These are phyloP conservation scores for Ligdia adustata DNA, from an alignment of 2,888 invertebrate genomes.

Conservation along the genomic window DNA sequence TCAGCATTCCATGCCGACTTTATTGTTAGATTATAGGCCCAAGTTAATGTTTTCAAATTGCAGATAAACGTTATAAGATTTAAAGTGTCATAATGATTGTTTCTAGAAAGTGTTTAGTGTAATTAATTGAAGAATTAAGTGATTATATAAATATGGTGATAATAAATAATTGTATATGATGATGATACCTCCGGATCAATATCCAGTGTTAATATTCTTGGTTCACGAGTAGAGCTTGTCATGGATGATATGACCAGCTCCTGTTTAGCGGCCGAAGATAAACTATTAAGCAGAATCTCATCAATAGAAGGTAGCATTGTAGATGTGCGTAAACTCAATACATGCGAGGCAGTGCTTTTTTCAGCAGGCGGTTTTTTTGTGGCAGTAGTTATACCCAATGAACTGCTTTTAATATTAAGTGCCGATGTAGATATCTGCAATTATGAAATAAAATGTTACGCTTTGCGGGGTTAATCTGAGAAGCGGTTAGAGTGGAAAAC, in stretches of 20 bases:
- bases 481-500: conserved; percentile 61
- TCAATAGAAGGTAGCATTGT: conserved; percentile 85
- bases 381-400: conserved; percentile 74
- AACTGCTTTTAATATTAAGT: conserved; percentile 81
- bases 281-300: conserved; percentile 85
- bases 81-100: conserved; percentile 21
- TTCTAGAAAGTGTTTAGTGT: conserved; percentile 29
- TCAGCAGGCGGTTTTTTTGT: conserved; percentile 74
- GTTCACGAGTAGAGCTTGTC: conserved; percentile 79
- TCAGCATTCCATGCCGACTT: conserved; percentile 36
- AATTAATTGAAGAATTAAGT: conserved; percentile 26
- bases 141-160: conserved; percentile 31
- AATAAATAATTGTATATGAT: conserved; percentile 52
- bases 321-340: conserved; percentile 82
- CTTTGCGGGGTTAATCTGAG: conserved; percentile 56
- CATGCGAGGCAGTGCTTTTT: conserved; percentile 83
- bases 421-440: conserved; percentile 81
- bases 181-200: conserved; percentile 85
- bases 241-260: conserved; percentile 81
- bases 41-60: conserved; percentile 31
- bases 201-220: conserved; percentile 84
- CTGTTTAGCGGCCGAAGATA: conserved; percentile 85
- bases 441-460: conserved; percentile 78
- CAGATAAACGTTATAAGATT: conserved; percentile 27
- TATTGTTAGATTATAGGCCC: conserved; percentile 26